A percentile compares a stretch with the other conserved stretches of the same genome.
Conservation (phyloP, 2,888 invertebrate genomes). For the Sclerodermus sp. region DNA sequence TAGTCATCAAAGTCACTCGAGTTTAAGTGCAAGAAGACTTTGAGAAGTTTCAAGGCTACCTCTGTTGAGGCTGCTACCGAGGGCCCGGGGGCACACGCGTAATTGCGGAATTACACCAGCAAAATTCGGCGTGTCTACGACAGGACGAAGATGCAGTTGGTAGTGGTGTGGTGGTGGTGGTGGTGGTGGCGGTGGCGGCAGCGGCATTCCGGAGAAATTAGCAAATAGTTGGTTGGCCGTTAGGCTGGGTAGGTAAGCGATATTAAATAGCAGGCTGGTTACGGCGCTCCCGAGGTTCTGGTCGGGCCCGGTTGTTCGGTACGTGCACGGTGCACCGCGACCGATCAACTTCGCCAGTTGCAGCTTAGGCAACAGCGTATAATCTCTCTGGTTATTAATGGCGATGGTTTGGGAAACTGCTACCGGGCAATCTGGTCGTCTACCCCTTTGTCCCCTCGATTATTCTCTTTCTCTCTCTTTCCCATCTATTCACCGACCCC, state of each 20-base stretch:
- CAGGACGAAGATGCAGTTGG: background rate
- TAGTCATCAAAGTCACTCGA: too few species aligned
- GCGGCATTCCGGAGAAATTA: slow-evolving; percentile 47
- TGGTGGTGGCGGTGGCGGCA: background rate
- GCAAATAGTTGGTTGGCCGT: slow-evolving; percentile 41
- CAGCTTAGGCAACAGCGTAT: slow-evolving; percentile 46
- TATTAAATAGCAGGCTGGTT: slow-evolving; percentile 48
- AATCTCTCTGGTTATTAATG: slow-evolving; percentile 57
- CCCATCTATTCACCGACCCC: too few species aligned
- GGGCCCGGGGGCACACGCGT: too few species aligned
- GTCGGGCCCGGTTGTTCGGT: background rate
- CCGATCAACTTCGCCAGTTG: too few species aligned
- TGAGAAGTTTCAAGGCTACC: too few species aligned
- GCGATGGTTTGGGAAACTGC: slow-evolving; percentile 57
- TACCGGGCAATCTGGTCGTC: slow-evolving; percentile 51
- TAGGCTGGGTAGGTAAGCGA: slow-evolving; percentile 38
- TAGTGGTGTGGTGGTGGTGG: background rate
- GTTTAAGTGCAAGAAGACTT: too few species aligned
- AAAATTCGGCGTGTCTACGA: background rate
- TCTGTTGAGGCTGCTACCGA: too few species aligned
- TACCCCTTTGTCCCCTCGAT: slow-evolving; percentile 23
- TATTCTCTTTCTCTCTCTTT: slow-evolving; percentile 21
- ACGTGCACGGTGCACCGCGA: slow-evolving; percentile 10
- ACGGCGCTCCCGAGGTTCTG: slow-evolving; percentile 23
- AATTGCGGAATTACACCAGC: too few species aligned